Conservation (phyloP, 2,888 invertebrate genomes). For the Sarcophaga rosellei region DNA sequence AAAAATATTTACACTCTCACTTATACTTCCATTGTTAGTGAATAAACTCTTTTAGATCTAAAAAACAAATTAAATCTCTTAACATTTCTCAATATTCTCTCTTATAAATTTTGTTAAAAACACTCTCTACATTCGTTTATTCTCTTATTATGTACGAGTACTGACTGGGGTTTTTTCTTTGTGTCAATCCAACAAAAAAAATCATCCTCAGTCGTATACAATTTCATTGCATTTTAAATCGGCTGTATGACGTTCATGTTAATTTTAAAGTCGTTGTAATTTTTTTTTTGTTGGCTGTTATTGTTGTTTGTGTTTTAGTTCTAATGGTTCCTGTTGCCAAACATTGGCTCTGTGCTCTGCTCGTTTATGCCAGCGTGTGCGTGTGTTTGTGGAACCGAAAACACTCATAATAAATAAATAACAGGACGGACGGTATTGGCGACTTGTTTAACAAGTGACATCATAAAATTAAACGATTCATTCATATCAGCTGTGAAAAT, state of each 20-base stretch:
- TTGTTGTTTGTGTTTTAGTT: not conserved
- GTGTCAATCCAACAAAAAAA: slow-evolving; percentile 7
- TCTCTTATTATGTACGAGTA: not conserved
- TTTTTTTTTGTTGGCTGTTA: not conserved
- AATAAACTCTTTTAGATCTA: not conserved
- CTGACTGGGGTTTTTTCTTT: not conserved
- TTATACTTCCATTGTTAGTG: not conserved
- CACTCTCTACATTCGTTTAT: not conserved
- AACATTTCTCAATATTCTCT: not conserved
- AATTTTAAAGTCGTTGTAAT: slow-evolving; percentile 56
- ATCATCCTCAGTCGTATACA: not conserved
- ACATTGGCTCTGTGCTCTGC: not conserved
- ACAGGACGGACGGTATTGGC: slow-evolving; percentile 16
- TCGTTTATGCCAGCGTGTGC: not conserved
- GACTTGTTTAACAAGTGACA: slow-evolving; percentile 68
- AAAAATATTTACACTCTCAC: not conserved
- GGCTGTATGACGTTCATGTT: slow-evolving; percentile 63
- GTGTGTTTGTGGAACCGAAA: not conserved
- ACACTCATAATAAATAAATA: slow-evolving; percentile 4
- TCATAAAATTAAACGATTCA: slow-evolving; percentile 68
- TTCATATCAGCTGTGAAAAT: slow-evolving; percentile 68
- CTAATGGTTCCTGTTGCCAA: slow-evolving; percentile 25
- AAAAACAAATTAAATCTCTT: not conserved
- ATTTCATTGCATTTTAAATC: slow-evolving; percentile 39
- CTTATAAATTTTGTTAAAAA: not conserved